A percentile compares a stretch with the other conserved stretches of the same genome.
Conservation (phyloP, 2,797 vertebrate genomes). For the Peromyscus attwateri region DNA sequence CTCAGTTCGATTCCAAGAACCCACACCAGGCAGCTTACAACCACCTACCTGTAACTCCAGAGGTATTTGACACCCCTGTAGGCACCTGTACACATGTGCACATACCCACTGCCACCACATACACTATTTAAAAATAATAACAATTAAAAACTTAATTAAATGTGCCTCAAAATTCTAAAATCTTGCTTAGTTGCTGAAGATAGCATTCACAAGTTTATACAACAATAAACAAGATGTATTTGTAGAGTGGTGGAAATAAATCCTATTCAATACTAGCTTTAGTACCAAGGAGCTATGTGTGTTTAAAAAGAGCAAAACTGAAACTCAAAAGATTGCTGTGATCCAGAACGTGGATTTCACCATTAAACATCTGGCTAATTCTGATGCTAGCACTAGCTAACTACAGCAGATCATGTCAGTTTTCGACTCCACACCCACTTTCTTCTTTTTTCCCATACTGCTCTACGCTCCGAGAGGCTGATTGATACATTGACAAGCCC, state of each 20-base stretch:
- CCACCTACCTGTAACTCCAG: neutral
- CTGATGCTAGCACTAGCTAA: neutral
- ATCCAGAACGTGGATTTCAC: neutral
- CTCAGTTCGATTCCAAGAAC: neutral
- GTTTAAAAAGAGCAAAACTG: neutral
- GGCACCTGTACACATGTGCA: neutral
- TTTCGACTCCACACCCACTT: neutral
- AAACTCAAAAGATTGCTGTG: neutral
- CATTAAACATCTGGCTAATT: neutral
- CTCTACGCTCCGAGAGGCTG: neutral
- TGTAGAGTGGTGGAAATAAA: slow-evolving; percentile 22
- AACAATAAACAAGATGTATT: neutral
- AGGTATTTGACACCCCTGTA: too few species aligned
- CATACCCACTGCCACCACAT: neutral
- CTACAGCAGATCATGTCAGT: neutral
- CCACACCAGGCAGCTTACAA: neutral
- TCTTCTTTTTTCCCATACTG: neutral
- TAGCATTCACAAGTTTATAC: neutral
- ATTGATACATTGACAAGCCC: neutral
- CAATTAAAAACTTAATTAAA: neutral
- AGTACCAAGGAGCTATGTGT: neutral
- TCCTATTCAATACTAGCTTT: neutral
- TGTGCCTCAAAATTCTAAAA: slow-evolving; percentile 35
- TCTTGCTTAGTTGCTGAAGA: neutral
- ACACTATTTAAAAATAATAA: neutral